phyloP scores from a whole-genome alignment of 1,140 invertebrate genomes.

The Daktulosphaira vitifoliae region DNA sequence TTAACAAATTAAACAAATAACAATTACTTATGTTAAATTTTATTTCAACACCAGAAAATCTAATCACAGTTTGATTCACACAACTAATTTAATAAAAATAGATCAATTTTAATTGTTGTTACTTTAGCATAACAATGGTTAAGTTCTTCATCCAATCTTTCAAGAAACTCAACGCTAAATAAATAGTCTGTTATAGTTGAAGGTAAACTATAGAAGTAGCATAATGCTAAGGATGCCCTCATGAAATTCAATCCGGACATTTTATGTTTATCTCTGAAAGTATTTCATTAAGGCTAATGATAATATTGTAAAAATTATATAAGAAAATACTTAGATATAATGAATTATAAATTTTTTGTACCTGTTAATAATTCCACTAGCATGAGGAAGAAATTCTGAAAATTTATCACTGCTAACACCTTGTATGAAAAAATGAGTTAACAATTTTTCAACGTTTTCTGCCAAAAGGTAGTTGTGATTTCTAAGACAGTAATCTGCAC shows the following conservation, averaged over 20 bases:
- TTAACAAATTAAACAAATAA: too few species aligned
- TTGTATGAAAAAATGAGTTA: conserved; percentile 35
- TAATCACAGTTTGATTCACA: too few species aligned
- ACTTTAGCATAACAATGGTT: conserved; percentile 38
- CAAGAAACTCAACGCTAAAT: conserved; percentile 42
- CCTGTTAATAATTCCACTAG: conserved; percentile 35
- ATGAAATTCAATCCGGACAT: conserved; percentile 38
- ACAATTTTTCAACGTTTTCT: conserved; percentile 37
- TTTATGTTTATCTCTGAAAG: conserved; percentile 39
- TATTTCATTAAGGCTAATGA: conserved; percentile 11
- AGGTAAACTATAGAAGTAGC: conserved; percentile 38
- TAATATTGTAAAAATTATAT: neutral
- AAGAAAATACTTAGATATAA: too few species aligned
- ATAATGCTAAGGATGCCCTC: conserved; percentile 39
- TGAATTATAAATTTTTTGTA: too few species aligned
- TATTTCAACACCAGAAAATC: too few species aligned
- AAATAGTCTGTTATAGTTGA: conserved; percentile 39
- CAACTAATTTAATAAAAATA: too few species aligned
- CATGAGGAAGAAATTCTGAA: conserved; percentile 32
- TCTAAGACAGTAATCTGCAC: conserved; percentile 36
- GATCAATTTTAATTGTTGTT: neutral
- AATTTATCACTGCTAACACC: conserved; percentile 36
- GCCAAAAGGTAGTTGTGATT: conserved; percentile 35
- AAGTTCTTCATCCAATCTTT: conserved; percentile 41
- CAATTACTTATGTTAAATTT: too few species aligned